Evolutionary conservation across 2,113 vertebrate species (phyloP), one percentile per base, ranked within the genome.

Genomic region (Varanus salvator): DNA sequence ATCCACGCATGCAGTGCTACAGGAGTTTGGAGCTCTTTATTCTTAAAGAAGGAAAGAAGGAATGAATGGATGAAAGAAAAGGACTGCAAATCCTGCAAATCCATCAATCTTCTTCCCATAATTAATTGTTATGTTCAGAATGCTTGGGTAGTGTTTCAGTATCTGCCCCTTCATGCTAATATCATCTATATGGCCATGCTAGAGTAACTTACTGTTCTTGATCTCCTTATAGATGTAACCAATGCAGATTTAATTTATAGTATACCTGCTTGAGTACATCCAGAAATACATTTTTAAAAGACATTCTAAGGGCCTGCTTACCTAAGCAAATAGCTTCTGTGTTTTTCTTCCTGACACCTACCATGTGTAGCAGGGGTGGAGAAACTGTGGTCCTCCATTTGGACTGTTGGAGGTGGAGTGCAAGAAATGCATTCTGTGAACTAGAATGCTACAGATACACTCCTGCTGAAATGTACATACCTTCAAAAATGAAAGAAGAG

Each of bases 101-200:
- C 34, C 0, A 19, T 88, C 92, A 94, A 0, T 88, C 3, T 87
- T 85, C 21, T 27, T 89, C 0, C 50, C 89, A 21, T 82, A 34
- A 38, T 84, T 92, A 83, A 86, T n/a, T 15, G 27, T 76, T 48
- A 3, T 1, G 23, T 86, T 80, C 81, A 38, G n/a, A 6, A 14
- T 71, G 25, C 23, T 92, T 78, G 50, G 66, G 27, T 85, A 68
- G 69, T 31, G 86, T 25, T 89, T 80, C 38, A 75, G 48, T 84
- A 1, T 66, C 44, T 75, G 3, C 12, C 76, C 44, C 15, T 1
- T 4, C 81, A 90, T 89, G 54, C 7, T 0, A 0, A 64, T 84
- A 29, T 66, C 66, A 29, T 3, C 68, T 84, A 71, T 74, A 6
- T 48, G n/a, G 48, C 74, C 74, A 64, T 54, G n/a, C 11, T 50